Evolutionary conservation across 2,888 invertebrate genomes (phyloP).

Genomic region (Mamestra brassicae): DNA sequence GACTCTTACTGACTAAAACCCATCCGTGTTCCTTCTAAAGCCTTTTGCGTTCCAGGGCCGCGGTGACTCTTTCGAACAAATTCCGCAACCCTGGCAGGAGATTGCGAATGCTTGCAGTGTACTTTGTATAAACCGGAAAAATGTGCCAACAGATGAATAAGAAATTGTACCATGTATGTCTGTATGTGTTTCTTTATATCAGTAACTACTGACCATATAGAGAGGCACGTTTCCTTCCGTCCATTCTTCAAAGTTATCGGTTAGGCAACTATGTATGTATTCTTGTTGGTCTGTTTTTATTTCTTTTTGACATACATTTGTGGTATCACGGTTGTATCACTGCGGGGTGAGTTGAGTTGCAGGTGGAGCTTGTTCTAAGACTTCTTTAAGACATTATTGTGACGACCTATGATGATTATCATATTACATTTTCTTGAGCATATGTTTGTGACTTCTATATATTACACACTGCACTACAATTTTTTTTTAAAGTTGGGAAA

Average conservation of each 20-base stretch:
- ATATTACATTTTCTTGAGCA: no score
- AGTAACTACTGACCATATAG: conserved; percentile 14
- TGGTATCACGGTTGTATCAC: background rate
- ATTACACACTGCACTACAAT: no score
- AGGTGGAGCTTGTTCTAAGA: background rate
- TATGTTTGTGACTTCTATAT: no score
- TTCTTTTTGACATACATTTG: background rate
- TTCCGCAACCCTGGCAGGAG: background rate
- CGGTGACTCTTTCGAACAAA: no score
- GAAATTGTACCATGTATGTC: conserved; percentile 25
- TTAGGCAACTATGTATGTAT: conserved; percentile 36
- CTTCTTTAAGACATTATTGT: background rate
- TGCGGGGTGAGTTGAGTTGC: background rate
- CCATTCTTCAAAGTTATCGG: conserved; percentile 40
- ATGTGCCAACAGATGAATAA: conserved; percentile 16
- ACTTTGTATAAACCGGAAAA: conserved; percentile 19
- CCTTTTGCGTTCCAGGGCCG: no score
- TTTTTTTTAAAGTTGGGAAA: no score
- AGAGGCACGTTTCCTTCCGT: conserved; percentile 41
- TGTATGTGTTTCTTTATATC: conserved; percentile 14
- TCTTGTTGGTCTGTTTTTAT: background rate
- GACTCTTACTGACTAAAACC: no score
- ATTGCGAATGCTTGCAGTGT: background rate
- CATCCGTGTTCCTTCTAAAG: no score
- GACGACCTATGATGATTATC: no score